phyloP scores from a whole-genome alignment of 2,113 vertebrate species.

The Phylloscopus trochiloides region DNA sequence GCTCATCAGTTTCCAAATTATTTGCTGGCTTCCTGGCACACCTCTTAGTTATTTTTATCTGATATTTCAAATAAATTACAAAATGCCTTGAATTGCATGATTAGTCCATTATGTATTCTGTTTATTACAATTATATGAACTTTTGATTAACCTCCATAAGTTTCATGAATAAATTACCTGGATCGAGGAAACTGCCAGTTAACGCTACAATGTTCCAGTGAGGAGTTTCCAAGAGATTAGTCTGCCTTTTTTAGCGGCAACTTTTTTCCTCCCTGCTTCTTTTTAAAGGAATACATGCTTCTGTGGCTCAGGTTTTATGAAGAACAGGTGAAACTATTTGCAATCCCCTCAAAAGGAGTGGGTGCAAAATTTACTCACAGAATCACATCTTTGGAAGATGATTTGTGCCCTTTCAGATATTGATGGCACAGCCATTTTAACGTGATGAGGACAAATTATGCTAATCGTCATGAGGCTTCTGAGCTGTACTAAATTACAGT shows the following conservation, averaged over 20 bases:
- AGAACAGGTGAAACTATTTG: background rate
- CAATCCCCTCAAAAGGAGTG: background rate
- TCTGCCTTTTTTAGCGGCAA: conserved; percentile 28
- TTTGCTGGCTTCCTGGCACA: conserved; percentile 70
- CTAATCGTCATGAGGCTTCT: background rate
- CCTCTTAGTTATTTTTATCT: conserved; percentile 75
- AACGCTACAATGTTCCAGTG: conserved; percentile 48
- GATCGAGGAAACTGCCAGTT: conserved; percentile 64
- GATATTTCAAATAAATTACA: conserved; percentile 74
- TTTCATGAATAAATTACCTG: conserved; percentile 75
- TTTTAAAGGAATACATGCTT: background rate
- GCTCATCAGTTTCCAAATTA: conserved; percentile 73
- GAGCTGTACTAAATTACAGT: background rate
- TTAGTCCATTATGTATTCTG: conserved; percentile 72
- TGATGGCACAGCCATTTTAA: background rate
- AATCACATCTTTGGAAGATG: background rate
- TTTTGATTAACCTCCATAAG: conserved; percentile 72
- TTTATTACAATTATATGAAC: conserved; percentile 74
- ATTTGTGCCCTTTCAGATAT: conserved; percentile 38
- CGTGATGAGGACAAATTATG: background rate
- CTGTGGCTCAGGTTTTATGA: background rate
- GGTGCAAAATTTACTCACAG: conserved; percentile 39
- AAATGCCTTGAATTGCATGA: conserved; percentile 74
- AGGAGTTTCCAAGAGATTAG: conserved; percentile 63
- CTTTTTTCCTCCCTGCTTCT: background rate